A percentile compares a stretch with the other conserved stretches of the same genome.
These are phyloP conservation scores for Chironomus striatipennis DNA, from an alignment of 1,140 invertebrate species.

Conservation along the genomic window DNA sequence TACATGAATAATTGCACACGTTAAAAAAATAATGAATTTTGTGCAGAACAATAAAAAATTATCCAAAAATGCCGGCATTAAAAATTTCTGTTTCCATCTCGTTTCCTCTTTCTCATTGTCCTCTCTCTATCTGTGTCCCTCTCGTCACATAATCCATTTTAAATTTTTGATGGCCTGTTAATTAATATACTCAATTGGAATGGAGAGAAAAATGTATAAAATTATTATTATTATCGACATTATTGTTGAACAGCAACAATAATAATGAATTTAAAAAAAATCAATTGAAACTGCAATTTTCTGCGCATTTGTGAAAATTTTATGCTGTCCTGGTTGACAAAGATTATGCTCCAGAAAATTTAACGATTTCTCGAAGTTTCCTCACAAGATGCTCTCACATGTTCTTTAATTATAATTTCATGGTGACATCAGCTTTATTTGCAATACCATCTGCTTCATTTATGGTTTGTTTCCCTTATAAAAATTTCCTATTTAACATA, in stretches of 20 bases:
- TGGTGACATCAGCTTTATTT: background rate
- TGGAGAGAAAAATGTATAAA: background rate
- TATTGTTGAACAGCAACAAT: background rate
- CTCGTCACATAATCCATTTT: background rate
- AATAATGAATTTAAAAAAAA: background rate
- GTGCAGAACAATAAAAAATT: no score
- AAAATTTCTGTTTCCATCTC: no score
- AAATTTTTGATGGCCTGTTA: constrained; percentile 19
- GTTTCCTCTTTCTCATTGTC: no score
- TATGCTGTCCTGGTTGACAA: background rate
- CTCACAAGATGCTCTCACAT: background rate
- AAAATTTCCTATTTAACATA: background rate
- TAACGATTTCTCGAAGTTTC: background rate
- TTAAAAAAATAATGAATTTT: no score
- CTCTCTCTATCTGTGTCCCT: background rate
- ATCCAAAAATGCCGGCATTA: no score
- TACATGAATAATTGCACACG: no score
- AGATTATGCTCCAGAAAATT: constrained; percentile 1
- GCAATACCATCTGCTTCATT: background rate
- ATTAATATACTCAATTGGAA: background rate
- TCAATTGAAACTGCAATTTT: background rate
- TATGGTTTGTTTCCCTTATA: background rate
- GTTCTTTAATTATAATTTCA: background rate
- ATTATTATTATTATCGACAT: background rate
- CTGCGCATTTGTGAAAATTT: background rate